phyloP scores from a whole-genome alignment of 2,113 vertebrate species.

The Toxotes chatareus region DNA sequence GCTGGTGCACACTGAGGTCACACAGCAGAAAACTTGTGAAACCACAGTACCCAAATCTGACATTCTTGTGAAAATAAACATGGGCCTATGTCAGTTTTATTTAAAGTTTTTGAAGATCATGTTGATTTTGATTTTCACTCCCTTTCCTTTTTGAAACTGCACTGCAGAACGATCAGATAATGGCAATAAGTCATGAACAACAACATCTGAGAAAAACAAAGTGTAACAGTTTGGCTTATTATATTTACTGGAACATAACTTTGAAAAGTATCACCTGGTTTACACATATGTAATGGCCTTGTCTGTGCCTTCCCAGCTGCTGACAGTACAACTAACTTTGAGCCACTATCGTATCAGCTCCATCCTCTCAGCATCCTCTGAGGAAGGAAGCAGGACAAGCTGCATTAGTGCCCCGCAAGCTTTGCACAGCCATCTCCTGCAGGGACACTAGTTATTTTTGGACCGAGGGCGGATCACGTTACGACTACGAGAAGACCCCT shows the following conservation, averaged over 20 bases:
- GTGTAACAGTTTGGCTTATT: not conserved
- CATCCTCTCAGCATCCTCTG: slow-evolving; percentile 70
- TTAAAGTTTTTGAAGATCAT: slow-evolving; percentile 24
- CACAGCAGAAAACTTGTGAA: slow-evolving; percentile 67
- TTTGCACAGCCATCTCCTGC: slow-evolving; percentile 70
- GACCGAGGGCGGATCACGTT: slow-evolving; percentile 72
- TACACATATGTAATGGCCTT: slow-evolving; percentile 24
- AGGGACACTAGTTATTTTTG: slow-evolving; percentile 81
- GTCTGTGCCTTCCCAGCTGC: slow-evolving; percentile 43
- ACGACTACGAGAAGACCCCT: slow-evolving; percentile 78
- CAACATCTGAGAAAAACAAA: slow-evolving; percentile 30
- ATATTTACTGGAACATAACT: slow-evolving; percentile 30
- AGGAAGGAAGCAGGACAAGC: slow-evolving; percentile 75
- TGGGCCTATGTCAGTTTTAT: slow-evolving; percentile 43
- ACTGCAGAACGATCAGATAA: slow-evolving; percentile 7
- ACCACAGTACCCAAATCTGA: slow-evolving; percentile 58
- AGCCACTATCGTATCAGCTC: slow-evolving; percentile 62
- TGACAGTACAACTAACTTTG: slow-evolving; percentile 44
- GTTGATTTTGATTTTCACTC: slow-evolving; percentile 50
- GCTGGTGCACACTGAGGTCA: slow-evolving; percentile 60
- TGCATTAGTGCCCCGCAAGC: slow-evolving; percentile 60
- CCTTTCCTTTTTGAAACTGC: slow-evolving; percentile 56
- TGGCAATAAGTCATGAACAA: slow-evolving; percentile 7
- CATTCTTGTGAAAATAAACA: slow-evolving; percentile 65
- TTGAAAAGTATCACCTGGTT: slow-evolving; percentile 55